These are phyloP conservation scores for Syrphus vitripennis DNA, from an alignment of 2,888 invertebrate species.

Conservation along the genomic window DNA sequence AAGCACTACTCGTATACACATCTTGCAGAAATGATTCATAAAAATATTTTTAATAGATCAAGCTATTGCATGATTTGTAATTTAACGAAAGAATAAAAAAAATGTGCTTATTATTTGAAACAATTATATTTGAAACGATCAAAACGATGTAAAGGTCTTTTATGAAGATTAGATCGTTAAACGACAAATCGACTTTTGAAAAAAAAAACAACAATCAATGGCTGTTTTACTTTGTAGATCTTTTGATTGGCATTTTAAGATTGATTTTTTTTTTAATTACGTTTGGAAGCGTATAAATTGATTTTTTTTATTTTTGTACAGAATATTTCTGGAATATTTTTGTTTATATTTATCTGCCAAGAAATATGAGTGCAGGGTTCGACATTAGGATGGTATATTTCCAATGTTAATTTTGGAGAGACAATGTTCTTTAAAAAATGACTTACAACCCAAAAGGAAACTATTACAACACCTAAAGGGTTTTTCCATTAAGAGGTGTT, in stretches of 20 bases:
- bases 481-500: too few species aligned
- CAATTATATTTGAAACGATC: background rate
- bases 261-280: background rate
- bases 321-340: too few species aligned
- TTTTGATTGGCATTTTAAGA: background rate
- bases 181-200: background rate
- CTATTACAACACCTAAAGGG: too few species aligned
- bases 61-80: background rate
- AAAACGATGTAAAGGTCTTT: background rate
- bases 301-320: too few species aligned
- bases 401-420: too few species aligned
- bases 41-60: slow-evolving; percentile 27
- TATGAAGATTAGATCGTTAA: background rate
- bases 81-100: background rate
- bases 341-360: too few species aligned
- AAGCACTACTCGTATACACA: background rate
- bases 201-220: background rate
- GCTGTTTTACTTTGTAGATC: background rate
- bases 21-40: background rate
- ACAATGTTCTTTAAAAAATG: too few species aligned
- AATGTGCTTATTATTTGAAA: background rate
- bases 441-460: too few species aligned
- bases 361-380: too few species aligned
- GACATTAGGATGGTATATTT: too few species aligned
- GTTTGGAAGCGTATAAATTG: too few species aligned